Evolutionary conservation across 2,797 vertebrate species (phyloP), one percentile per base, ranked within the genome.

Genomic region (Mallotus villosus): DNA sequence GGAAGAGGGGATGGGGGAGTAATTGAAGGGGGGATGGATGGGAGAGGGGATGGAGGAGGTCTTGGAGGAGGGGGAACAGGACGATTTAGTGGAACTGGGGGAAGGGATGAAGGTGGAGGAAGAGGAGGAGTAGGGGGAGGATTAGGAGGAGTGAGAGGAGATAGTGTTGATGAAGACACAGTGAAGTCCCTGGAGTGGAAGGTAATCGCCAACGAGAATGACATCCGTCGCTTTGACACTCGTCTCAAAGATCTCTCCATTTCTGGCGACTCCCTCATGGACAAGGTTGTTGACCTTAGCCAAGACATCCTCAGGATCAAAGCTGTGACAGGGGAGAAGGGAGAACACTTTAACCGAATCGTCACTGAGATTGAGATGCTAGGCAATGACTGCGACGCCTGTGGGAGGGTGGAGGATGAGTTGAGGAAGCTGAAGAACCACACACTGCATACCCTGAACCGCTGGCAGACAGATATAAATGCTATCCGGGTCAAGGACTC

Each of bases 161-260:
- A 74, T 68, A 72, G 63, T 12, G 49, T 51, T 58, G 78, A 88
- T 5, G 82, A 86, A 0, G 78, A 89, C 24, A 85, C 89, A 5
- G 85, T 95, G 63, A 92, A 90, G 22, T 94, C 93, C 61, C 78
- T 97, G 81, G 94, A 94, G 73, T 94, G 86, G 89, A 92, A 93
- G 77, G 91, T 97, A 6, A 79, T 94, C 19, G 92, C 93, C 51
- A 90, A 91, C 0, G 94, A 97, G 73, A 91, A 88, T 5, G 84
- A 93, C 65, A 93, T 97, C 64, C 88, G 22, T 32, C 87, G 87
- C 62, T 90, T 95, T 64, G 90, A 89, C 82, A 93, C 93, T 1
- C 81, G 58, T 41, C 80, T 97, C 24, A 94, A 91, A 81, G 90
- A 95, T 75, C 84, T 96, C 46, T 91, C 90, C 0, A 81, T 92